Base-by-base conservation (phyloP, 2,888 invertebrate species). In the Dinocampus coccinellae region DNA sequence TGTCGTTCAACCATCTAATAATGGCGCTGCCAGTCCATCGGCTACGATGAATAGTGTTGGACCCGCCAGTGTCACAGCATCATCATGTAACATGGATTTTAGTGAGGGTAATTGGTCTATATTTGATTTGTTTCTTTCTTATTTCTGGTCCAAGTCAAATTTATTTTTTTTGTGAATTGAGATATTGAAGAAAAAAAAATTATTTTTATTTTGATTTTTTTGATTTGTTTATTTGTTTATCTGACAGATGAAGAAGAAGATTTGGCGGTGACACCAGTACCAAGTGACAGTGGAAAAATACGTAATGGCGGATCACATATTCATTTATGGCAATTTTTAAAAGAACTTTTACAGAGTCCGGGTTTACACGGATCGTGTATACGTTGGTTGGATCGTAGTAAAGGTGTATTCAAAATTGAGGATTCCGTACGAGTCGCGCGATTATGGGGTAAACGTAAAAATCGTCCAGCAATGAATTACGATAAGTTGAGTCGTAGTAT, bases 391-490 rank as follows among this genome's bases (percentile, higher is more conserved):
- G 98, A 99, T 88, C 92, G 97, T 84, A 91, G 92, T 88, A 95
- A 94, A 88, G 98, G 98, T 72, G 95, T 99, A 55, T 99, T 99
- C 91, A 99, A 99, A 90, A 99, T 99, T 87, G 99, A 99, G 88
- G 98, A 99, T 89, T 98, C 98, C 11, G 96, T 97, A 33, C 92
- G 96, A 79, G 98, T 99, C 66, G 99, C 99, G n/a, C 92, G 95
- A 80, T 91, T 98, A 68, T 99, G 99, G 99, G 99, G 99, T 74
- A 94, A 96, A 83, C 91, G 99, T 77, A 99, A 99, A 89, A 99
- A 99, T 90, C 91, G 99, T 10, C 98, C 98, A 0, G 98, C 98
- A 33, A 99, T 99, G 99, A 99, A 99, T 90, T 99, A 99, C 89
- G 99, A 99, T 90, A 99, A 99, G 88, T 90, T 99, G 62, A 98